A percentile compares a stretch with the other conserved stretches of the same genome.
Evolutionary conservation across 1,140 invertebrate species (phyloP).

Genomic region (Drosophila bocki): DNA sequence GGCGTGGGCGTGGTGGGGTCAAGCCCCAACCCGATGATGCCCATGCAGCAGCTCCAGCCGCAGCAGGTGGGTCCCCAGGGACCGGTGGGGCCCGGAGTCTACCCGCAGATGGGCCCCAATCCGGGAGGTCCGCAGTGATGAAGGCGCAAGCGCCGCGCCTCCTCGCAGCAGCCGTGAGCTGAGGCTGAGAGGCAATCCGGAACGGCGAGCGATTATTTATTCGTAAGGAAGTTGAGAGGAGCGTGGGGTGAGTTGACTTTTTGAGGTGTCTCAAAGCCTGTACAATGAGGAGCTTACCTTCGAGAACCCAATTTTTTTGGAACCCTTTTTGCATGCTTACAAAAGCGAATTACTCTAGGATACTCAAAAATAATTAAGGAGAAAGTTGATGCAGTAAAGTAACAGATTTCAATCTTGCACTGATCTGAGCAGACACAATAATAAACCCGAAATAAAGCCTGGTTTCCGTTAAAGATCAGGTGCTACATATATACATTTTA

Average conservation of each 20-base stretch:
- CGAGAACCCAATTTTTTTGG: not conserved
- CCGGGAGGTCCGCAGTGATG: constrained; percentile 82
- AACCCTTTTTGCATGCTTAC: not conserved
- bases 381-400: not conserved
- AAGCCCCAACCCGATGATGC: constrained; percentile 87
- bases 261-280: too few relatives aligned
- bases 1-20: constrained; percentile 83
- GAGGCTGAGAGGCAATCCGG: constrained; percentile 18
- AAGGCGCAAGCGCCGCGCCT: constrained; percentile 84
- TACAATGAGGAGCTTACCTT: not conserved
- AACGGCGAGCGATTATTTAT: constrained; percentile 46
- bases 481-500: constrained; percentile 11
- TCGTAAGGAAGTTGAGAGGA: not conserved
- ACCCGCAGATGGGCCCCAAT: constrained; percentile 74
- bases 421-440: too few relatives aligned
- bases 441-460: too few relatives aligned
- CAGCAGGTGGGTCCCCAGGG: constrained; percentile 74
- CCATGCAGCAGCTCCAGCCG: constrained; percentile 84
- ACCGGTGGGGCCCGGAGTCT: constrained; percentile 61
- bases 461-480: constrained; percentile 2
- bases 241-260: constrained; percentile 12
- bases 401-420: not conserved
- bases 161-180: constrained; percentile 66
- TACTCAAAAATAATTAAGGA: constrained; percentile 3
- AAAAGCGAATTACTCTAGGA: constrained; percentile 13